Evolutionary conservation across 2,888 invertebrate genomes (phyloP).

Genomic region (Eumacrocentrus americanus): DNA sequence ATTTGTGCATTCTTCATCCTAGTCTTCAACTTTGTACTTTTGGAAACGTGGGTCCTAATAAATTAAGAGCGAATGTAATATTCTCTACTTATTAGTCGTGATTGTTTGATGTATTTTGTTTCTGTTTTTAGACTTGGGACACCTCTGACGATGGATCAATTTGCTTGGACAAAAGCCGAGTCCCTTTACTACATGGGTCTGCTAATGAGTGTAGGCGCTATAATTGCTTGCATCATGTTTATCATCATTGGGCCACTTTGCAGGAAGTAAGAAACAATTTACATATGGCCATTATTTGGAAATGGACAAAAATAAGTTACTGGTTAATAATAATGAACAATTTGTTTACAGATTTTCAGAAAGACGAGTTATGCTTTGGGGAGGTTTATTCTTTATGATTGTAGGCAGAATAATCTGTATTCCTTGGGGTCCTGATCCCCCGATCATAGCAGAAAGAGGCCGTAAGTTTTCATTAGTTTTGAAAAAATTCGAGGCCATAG

Average conservation of each 20-base stretch:
- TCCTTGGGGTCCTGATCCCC: slow-evolving; percentile 77
- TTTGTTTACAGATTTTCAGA: slow-evolving; percentile 68
- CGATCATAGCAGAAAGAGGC: slow-evolving; percentile 65
- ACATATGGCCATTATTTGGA: too few species aligned
- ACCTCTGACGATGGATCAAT: slow-evolving; percentile 86
- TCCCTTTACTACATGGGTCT: slow-evolving; percentile 83
- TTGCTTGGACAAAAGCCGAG: slow-evolving; percentile 80
- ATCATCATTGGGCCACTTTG: slow-evolving; percentile 74
- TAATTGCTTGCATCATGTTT: slow-evolving; percentile 78
- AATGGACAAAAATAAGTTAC: not conserved
- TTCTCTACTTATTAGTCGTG: too few species aligned
- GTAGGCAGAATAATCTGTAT: slow-evolving; percentile 76
- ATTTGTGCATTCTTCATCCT: slow-evolving; percentile 82
- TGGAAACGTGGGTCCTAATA: slow-evolving; percentile 80
- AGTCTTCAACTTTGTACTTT: slow-evolving; percentile 85
- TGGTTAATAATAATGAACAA: not conserved
- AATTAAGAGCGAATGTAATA: too few species aligned
- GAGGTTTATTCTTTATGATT: slow-evolving; percentile 81
- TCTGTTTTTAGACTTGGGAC: slow-evolving; percentile 77
- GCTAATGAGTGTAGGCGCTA: slow-evolving; percentile 79
- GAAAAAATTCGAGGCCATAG: too few species aligned
- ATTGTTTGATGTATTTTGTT: too few species aligned
- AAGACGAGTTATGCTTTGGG: slow-evolving; percentile 79
- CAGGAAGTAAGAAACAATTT: slow-evolving; percentile 59
- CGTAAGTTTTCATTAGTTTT: slow-evolving; percentile 43